Evolutionary conservation across 2,113 vertebrate genomes (phyloP).

Genomic region (Takifugu bimaculatus): DNA sequence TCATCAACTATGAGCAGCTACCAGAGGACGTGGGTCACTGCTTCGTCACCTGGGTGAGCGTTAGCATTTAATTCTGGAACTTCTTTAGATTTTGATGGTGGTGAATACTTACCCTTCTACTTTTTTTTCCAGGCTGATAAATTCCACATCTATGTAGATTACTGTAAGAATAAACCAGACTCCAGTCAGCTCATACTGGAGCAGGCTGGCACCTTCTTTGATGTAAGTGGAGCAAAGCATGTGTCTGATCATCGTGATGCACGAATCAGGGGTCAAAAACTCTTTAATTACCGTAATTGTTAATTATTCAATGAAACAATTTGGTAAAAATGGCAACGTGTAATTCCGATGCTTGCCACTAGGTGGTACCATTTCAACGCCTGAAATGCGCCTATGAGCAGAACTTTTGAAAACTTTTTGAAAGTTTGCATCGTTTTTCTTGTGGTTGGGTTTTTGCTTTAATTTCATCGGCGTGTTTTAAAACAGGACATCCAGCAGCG

Average conservation of each 20-base stretch:
- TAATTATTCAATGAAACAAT: too few relatives aligned
- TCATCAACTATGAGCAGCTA: slow-evolving; percentile 97
- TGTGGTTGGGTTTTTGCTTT: neutral
- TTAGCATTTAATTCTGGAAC: neutral
- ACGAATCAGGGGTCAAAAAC: neutral
- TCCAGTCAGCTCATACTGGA: slow-evolving; percentile 97
- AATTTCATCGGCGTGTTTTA: neutral
- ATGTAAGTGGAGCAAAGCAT: slow-evolving; percentile 77
- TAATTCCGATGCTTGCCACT: slow-evolving; percentile 19
- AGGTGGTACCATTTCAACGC: slow-evolving; percentile 40
- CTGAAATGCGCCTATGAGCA: too few relatives aligned
- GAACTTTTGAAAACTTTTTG: neutral
- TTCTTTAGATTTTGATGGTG: too few relatives aligned
- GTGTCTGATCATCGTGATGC: too few relatives aligned
- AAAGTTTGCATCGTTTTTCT: neutral
- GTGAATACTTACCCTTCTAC: neutral
- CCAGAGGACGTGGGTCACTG: slow-evolving; percentile 98
- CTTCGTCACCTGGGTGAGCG: slow-evolving; percentile 95
- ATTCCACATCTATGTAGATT: slow-evolving; percentile 98
- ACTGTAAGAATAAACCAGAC: slow-evolving; percentile 99
- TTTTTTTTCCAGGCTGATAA: slow-evolving; percentile 85
- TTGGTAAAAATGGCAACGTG: neutral
- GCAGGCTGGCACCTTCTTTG: slow-evolving; percentile 93
- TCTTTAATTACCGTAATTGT: neutral
- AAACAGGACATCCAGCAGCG: slow-evolving; percentile 93